Evolutionary conservation across 2,797 vertebrate genomes (phyloP).

Genomic region (Simalia tracyae): DNA sequence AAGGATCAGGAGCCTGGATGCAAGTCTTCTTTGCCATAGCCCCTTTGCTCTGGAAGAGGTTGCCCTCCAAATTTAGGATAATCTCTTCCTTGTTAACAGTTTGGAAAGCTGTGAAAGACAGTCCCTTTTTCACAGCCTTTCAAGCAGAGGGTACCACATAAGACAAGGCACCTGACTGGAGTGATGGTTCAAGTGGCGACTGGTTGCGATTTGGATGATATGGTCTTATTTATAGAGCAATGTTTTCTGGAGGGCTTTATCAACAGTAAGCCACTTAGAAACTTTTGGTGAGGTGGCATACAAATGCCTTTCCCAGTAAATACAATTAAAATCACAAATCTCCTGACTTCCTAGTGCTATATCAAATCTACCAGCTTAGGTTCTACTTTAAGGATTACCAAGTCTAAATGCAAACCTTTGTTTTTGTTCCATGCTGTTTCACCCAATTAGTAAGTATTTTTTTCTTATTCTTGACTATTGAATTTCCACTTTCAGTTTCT

Average conservation of each 20-base stretch:
- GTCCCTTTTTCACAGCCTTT: too few relatives aligned
- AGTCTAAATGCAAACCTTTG: background rate
- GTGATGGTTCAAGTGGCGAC: too few relatives aligned
- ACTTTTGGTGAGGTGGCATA: too few relatives aligned
- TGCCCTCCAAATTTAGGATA: background rate
- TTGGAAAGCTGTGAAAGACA: too few relatives aligned
- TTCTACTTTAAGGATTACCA: background rate
- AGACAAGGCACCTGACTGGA: too few relatives aligned
- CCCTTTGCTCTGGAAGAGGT: background rate
- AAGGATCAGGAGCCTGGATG: background rate
- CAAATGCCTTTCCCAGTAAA: too few relatives aligned
- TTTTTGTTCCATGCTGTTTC: conserved; percentile 10
- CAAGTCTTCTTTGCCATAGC: background rate
- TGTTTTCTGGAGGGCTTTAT: too few relatives aligned
- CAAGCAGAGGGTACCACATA: too few relatives aligned
- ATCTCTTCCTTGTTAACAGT: background rate
- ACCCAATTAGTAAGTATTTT: background rate
- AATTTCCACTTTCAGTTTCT: background rate
- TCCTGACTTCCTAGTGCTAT: background rate
- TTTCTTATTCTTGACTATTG: background rate
- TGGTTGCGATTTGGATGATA: too few relatives aligned
- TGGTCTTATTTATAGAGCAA: too few relatives aligned
- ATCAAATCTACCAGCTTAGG: background rate
- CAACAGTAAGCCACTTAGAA: too few relatives aligned
- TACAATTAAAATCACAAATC: too few relatives aligned